Conservation (phyloP, 2,113 vertebrate genomes). For the Sinocyclocheilus anshuiensis region DNA sequence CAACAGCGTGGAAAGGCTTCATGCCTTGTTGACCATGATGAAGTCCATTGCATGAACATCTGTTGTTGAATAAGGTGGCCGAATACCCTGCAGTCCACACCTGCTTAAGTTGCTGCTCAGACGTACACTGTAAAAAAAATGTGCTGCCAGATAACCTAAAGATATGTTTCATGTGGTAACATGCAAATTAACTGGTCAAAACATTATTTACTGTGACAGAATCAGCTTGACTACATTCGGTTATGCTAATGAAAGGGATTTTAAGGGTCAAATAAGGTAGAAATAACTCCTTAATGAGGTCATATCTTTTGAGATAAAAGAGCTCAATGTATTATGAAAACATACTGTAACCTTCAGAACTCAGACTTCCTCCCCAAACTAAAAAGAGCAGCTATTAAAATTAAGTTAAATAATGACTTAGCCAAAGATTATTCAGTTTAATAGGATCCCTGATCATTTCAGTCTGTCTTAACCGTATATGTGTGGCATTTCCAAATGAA, state of each 20-base stretch:
- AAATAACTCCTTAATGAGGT: conserved; percentile 5
- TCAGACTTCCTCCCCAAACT: neutral
- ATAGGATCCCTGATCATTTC: neutral
- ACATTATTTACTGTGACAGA: neutral
- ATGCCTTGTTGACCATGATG: conserved; percentile 51
- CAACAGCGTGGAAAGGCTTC: conserved; percentile 15
- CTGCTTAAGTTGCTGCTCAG: neutral
- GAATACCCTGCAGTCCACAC: neutral
- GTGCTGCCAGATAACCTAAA: neutral
- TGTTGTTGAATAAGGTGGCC: conserved; percentile 31
- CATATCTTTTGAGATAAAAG: conserved; percentile 22
- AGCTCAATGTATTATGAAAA: neutral
- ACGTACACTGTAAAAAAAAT: neutral
- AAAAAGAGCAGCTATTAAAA: neutral
- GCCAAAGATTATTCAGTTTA: neutral
- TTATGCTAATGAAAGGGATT: neutral
- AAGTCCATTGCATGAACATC: conserved; percentile 45
- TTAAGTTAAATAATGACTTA: neutral
- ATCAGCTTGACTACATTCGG: neutral
- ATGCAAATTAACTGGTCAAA: neutral
- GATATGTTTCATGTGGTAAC: neutral
- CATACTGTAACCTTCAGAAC: neutral
- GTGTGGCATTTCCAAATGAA: neutral
- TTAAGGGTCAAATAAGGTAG: neutral
- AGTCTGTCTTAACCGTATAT: neutral